Evolutionary conservation across 2,113 vertebrate genomes (phyloP).

Genomic region (Lasiurus borealis): DNA sequence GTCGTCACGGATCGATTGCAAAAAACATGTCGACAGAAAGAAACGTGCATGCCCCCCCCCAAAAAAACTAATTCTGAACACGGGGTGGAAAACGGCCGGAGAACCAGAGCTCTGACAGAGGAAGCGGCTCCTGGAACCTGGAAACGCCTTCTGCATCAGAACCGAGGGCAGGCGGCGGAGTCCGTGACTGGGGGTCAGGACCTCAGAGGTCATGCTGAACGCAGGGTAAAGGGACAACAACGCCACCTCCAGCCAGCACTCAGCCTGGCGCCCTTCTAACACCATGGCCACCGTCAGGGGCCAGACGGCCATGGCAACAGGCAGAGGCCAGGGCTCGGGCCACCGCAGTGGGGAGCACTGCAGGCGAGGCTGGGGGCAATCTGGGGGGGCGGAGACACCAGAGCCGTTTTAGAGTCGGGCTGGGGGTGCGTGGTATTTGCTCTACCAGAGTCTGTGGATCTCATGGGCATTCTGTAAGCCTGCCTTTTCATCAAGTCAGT

Average conservation of each 20-base stretch:
- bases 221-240: background rate
- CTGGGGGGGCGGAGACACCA: background rate
- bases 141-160: background rate
- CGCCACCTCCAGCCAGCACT: too few relatives aligned
- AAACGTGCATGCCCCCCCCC: background rate
- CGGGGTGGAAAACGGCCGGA: background rate
- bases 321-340: background rate
- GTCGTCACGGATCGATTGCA: fast-evolving
- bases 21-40: background rate
- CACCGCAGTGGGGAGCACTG: fast-evolving
- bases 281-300: background rate
- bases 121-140: background rate
- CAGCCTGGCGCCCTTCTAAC: background rate
- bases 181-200: background rate
- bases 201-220: too few relatives aligned
- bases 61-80: background rate
- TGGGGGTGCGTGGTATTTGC: background rate
- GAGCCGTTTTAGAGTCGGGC: background rate
- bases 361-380: background rate
- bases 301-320: fast-evolving
- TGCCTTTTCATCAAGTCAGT: background rate
- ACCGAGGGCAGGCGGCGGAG: background rate
- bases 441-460: fast-evolving
- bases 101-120: background rate
- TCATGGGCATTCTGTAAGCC: background rate